These are phyloP conservation scores for Barbus barbus DNA, from an alignment of 2,113 vertebrate genomes.

Conservation along the genomic window DNA sequence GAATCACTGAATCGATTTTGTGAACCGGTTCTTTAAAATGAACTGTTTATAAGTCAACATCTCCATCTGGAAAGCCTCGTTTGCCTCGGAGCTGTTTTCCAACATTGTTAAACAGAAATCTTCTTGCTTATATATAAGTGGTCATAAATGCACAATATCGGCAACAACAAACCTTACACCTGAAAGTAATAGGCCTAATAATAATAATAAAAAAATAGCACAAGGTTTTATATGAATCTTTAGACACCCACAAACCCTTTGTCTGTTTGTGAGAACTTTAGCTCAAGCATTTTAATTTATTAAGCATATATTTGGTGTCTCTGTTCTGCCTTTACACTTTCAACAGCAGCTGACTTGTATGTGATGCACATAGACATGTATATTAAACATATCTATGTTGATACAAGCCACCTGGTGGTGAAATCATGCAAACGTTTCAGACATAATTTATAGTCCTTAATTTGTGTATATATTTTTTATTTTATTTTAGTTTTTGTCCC, in stretches of 20 bases:
- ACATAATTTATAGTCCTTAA: background rate
- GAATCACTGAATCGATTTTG: background rate
- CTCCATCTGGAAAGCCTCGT: too few relatives aligned
- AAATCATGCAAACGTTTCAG: background rate
- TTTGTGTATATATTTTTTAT: too few relatives aligned
- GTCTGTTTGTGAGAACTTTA: background rate
- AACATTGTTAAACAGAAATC: background rate
- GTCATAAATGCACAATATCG: too few relatives aligned
- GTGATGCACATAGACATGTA: background rate
- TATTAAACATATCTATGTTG: too few relatives aligned
- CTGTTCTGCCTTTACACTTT: background rate
- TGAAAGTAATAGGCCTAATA: too few relatives aligned
- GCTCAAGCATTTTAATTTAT: background rate
- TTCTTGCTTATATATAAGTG: background rate
- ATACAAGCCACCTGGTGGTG: background rate
- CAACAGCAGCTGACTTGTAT: background rate
- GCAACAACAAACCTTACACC: background rate
- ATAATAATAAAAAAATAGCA: background rate
- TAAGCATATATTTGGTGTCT: background rate
- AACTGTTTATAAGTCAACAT: background rate
- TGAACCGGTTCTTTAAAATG: background rate
- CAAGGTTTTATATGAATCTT: background rate
- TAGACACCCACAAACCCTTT: background rate
- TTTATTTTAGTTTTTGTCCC: too few relatives aligned
- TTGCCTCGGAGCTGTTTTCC: slow-evolving; percentile 6